These are phyloP conservation scores for Steinernema carpocapsae DNA, from an alignment of 2,888 invertebrate genomes.

Conservation along the genomic window DNA sequence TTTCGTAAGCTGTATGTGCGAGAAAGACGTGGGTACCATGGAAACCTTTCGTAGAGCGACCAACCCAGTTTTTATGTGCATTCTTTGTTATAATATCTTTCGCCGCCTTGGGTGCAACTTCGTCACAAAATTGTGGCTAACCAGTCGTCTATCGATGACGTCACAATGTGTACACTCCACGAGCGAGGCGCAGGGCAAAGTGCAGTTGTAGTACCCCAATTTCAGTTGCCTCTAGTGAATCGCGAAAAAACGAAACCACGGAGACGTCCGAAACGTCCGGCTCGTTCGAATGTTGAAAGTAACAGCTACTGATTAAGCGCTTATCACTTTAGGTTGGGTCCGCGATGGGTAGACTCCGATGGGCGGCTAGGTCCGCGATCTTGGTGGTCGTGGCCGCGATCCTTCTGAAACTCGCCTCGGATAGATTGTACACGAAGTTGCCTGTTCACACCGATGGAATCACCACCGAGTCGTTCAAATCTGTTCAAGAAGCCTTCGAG, in stretches of 20 bases:
- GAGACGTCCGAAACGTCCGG: background rate
- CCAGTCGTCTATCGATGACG: background rate
- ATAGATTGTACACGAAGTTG: slow-evolving; percentile 11
- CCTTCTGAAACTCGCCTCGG: background rate
- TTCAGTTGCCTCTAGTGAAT: background rate
- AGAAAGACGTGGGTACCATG: no score
- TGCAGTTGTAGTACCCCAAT: background rate
- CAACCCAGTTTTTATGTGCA: no score
- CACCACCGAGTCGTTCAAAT: background rate
- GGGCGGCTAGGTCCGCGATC: no score
- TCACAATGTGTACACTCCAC: background rate
- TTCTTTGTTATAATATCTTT: no score
- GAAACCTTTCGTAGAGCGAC: no score
- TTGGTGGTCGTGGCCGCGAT: background rate
- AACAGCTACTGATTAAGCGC: background rate
- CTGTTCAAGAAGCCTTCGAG: background rate
- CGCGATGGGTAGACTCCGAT: no score
- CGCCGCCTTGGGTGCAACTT: no score
- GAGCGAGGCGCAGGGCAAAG: background rate
- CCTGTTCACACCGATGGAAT: slow-evolving; percentile 1
- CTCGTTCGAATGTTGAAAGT: background rate
- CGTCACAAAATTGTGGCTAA: no score
- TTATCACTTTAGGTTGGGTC: background rate
- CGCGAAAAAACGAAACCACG: background rate
- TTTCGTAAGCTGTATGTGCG: no score